Evolutionary conservation across 2,113 vertebrate genomes (phyloP), one percentile per base, ranked within the genome.

Genomic region (Sturnira hondurensis): DNA sequence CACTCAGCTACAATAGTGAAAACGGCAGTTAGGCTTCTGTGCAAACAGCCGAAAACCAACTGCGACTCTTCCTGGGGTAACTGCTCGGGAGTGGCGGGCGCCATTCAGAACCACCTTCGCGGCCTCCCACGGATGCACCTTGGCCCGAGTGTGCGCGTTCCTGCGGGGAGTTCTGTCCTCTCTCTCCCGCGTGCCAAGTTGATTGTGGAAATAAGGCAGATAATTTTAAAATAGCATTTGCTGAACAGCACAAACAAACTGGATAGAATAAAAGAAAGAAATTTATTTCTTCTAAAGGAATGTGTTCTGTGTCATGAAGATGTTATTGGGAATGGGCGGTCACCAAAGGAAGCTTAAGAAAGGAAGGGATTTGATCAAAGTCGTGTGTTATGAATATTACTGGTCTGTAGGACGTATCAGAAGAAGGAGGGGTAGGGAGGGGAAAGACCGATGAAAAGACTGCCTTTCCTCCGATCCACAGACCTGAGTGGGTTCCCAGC

Each of bases 41-140:
- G 24, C 38, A 90, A 61, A 90, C 58, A 67, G 14, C 73, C 86
- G n/a, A 84, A 96, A 89, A 58, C 86, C 22, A 92, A 43, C 56
- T 82, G 17, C 63, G 87, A 38, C 58, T 95, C 92, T 56, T 86
- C 58, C 67, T 83, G 13, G 52, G 36, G 47, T 61, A 56, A 52
- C 26, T 86, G 63, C 31, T 10, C 5, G 7, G 8, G 54, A 56
- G 19, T 92, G n/a, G 38, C 16, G 33, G 67, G 19, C 90, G 93
- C 92, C 80, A 71, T 92, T 92, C n/a, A 93, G n/a, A 96, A 67
- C 43, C 77, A n/a, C n/a, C n/a, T n/a, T n/a, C n/a, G n/a, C n/a
- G n/a, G n/a, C n/a, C n/a, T n/a, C n/a, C n/a, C n/a, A n/a, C n/a
- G n/a, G n/a, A n/a, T n/a, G n/a, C n/a, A n/a, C n/a, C n/a, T n/a